Percentiles rank a stretch among this genome's conserved stretches.
Conservation (phyloP, 2,797 vertebrate genomes). For the Rhabdophis nuchalis region DNA sequence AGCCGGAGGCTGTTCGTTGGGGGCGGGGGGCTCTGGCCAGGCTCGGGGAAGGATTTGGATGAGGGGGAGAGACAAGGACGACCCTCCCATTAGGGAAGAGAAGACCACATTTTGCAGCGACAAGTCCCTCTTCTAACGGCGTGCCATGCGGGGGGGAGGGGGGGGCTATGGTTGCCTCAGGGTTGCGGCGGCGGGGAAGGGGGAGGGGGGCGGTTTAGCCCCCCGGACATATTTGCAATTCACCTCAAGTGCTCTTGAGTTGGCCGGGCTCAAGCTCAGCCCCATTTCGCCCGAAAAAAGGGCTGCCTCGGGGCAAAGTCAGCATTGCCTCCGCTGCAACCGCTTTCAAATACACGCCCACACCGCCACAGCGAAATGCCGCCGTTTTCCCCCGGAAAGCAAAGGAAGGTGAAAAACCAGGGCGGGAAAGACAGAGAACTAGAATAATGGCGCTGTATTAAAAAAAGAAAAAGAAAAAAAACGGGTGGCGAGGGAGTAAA, state of each 20-base stretch:
- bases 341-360: background rate
- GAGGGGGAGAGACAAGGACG: background rate
- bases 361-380: constrained; percentile 39
- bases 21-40: constrained; percentile 11
- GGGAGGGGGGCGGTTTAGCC: background rate
- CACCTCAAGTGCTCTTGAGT: constrained; percentile 58
- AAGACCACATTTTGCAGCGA: constrained; percentile 50
- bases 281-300: constrained; percentile 35
- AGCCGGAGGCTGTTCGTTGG: background rate
- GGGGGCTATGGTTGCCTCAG: constrained; percentile 39
- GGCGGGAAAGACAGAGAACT: constrained; percentile 8
- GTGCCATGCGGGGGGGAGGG: constrained; percentile 47
- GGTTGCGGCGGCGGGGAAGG: background rate
- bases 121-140: constrained; percentile 39
- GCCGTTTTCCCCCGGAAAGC: constrained; percentile 52
- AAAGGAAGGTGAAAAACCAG: constrained; percentile 53
- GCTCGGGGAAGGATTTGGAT: constrained; percentile 30
- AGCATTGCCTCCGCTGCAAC: constrained; percentile 11
- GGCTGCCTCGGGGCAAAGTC: background rate
- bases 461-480: background rate
- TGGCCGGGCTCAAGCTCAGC: constrained; percentile 40
- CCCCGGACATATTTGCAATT: constrained; percentile 38
- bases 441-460: constrained; percentile 31
- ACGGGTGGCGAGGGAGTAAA: constrained; percentile 27
- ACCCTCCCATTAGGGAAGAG: background rate